These are phyloP conservation scores for Lithodes maja DNA, from an alignment of 2,888 invertebrate species.

Conservation along the genomic window DNA sequence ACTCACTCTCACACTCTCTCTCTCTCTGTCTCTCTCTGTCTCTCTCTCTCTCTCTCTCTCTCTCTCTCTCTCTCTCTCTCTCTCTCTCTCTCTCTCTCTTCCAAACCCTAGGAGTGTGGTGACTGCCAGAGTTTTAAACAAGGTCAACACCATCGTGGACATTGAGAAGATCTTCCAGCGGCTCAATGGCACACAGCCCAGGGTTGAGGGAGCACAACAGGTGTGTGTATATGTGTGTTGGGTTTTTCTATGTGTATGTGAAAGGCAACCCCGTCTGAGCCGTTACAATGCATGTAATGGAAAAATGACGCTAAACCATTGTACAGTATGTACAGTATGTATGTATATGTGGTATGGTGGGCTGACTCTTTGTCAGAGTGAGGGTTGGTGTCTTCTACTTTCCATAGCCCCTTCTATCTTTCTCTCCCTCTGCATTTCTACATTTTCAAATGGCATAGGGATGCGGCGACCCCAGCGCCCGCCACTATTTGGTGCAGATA, in stretches of 20 bases:
- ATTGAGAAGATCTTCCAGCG: conserved; percentile 55
- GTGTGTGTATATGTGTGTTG: neutral
- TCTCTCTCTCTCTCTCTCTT: conserved; percentile 1
- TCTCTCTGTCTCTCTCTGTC: neutral
- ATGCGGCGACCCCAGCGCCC: too few relatives aligned
- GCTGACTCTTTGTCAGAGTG: too few relatives aligned
- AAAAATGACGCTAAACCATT: too few relatives aligned
- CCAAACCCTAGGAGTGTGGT: conserved; percentile 50
- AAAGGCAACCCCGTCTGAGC: too few relatives aligned
- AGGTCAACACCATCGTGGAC: conserved; percentile 61
- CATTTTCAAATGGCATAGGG: too few relatives aligned
- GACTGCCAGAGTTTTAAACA: conserved; percentile 55
- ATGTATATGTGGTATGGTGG: too few relatives aligned
- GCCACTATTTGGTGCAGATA: too few relatives aligned
- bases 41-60: neutral
- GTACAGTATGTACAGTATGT: too few relatives aligned
- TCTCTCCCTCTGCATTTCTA: too few relatives aligned
- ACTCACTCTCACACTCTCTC: neutral
- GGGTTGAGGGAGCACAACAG: conserved; percentile 3
- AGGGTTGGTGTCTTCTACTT: too few relatives aligned
- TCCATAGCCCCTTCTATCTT: too few relatives aligned
- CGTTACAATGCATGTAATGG: too few relatives aligned
- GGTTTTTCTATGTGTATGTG: neutral
- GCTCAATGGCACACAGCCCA: conserved; percentile 42
- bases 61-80: neutral